These are phyloP conservation scores for Drosophila algonquin DNA, from an alignment of 2,888 invertebrate genomes.

Conservation along the genomic window DNA sequence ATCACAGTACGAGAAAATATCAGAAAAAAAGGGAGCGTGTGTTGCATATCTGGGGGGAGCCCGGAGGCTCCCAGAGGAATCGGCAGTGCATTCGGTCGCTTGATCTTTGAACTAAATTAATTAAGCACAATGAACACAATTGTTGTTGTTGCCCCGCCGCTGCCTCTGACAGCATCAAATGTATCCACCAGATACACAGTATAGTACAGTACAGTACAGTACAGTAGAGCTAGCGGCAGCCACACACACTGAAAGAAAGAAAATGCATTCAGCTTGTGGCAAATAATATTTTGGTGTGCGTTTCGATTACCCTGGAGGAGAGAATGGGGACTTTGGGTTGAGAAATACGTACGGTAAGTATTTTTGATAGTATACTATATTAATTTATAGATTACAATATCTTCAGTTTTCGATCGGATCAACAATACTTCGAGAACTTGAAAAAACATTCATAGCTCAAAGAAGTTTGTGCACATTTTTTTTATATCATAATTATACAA, in stretches of 20 bases:
- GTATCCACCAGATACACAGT: constrained; percentile 48
- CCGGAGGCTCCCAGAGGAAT: constrained; percentile 50
- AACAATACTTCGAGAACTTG: too few relatives aligned
- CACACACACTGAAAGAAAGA: constrained; percentile 22
- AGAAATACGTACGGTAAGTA: background rate
- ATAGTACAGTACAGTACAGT: background rate
- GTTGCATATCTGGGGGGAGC: constrained; percentile 6
- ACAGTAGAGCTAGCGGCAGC: background rate
- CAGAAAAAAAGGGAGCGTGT: background rate
- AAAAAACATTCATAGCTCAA: too few relatives aligned
- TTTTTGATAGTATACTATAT: background rate
- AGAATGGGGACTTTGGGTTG: background rate
- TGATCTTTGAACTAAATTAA: constrained; percentile 84
- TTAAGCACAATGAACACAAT: constrained; percentile 84
- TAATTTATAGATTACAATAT: too few relatives aligned
- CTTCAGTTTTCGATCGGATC: too few relatives aligned
- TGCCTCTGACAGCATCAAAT: constrained; percentile 34
- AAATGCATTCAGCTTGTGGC: constrained; percentile 40
- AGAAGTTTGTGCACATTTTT: background rate
- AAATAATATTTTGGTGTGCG: constrained; percentile 20
- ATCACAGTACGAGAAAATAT: constrained; percentile 5
- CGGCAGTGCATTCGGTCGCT: constrained; percentile 68
- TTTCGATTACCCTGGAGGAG: constrained; percentile 2
- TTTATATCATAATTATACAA: background rate
- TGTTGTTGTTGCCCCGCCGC: constrained; percentile 67